phyloP scores from a whole-genome alignment of 2,888 invertebrate species.

The Catocala nupta region DNA sequence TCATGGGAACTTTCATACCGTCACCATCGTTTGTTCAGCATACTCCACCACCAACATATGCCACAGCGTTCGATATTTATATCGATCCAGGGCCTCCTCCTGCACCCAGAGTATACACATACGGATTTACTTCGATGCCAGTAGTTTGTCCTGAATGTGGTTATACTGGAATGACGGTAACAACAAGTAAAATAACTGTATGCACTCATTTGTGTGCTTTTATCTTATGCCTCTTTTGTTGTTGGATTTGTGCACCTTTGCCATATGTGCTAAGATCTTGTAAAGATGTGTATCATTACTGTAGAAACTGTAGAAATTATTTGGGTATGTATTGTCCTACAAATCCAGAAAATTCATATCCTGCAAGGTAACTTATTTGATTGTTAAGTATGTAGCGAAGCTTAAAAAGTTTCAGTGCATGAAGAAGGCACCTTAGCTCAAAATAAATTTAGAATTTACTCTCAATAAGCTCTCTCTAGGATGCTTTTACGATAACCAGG shows the following conservation, averaged over 20 bases:
- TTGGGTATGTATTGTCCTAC: slow-evolving; percentile 82
- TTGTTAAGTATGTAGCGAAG: no score
- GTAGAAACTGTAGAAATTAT: slow-evolving; percentile 75
- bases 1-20: slow-evolving; percentile 80
- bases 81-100: slow-evolving; percentile 70
- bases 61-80: slow-evolving; percentile 80
- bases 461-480: no score
- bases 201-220: slow-evolving; percentile 80
- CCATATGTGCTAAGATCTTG: slow-evolving; percentile 80
- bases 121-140: slow-evolving; percentile 73
- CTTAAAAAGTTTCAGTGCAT: no score
- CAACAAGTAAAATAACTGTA: slow-evolving; percentile 70
- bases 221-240: slow-evolving; percentile 76
- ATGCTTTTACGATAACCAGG: no score
- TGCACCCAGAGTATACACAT: slow-evolving; percentile 65
- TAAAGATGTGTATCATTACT: slow-evolving; percentile 82
- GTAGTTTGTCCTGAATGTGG: slow-evolving; percentile 79
- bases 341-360: slow-evolving; percentile 61
- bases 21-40: slow-evolving; percentile 80
- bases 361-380: neutral
- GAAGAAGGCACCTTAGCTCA: no score
- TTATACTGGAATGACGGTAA: slow-evolving; percentile 71
- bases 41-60: slow-evolving; percentile 79
- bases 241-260: slow-evolving; percentile 80
- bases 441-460: no score